Percentiles rank a stretch among this genome's conserved stretches.
Evolutionary conservation across 2,113 vertebrate genomes (phyloP).

Genomic region (Amphiprion ocellaris): DNA sequence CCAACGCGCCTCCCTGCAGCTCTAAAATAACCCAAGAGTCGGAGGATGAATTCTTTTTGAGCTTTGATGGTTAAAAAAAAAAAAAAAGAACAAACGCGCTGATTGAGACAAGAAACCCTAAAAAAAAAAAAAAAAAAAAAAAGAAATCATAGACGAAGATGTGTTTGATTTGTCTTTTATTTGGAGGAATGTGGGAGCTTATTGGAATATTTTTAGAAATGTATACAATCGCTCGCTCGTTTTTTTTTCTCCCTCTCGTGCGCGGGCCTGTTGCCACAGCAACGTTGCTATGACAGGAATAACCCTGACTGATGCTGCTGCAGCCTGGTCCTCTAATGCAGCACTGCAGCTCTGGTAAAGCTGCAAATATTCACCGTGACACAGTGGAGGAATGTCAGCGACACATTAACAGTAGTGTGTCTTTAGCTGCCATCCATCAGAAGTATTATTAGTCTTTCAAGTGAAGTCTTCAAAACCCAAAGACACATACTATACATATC

Average conservation of each 20-base stretch:
- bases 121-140: background rate
- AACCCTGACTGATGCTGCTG: slow-evolving; percentile 65
- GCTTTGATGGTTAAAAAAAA: background rate
- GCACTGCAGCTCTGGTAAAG: slow-evolving; percentile 39
- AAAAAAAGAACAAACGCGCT: background rate
- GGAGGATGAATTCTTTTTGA: background rate
- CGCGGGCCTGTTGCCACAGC: slow-evolving; percentile 82
- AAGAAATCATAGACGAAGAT: background rate
- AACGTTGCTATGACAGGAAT: slow-evolving; percentile 76
- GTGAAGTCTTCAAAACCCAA: background rate
- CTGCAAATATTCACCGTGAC: slow-evolving; percentile 35
- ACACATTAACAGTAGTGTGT: slow-evolving; percentile 7
- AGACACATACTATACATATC: too few relatives aligned
- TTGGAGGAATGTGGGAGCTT: slow-evolving; percentile 23
- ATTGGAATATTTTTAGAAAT: slow-evolving; percentile 61
- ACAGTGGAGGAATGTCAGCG: background rate
- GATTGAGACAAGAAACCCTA: background rate
- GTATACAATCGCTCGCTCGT: slow-evolving; percentile 49
- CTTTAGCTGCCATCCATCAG: background rate
- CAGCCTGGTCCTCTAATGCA: slow-evolving; percentile 49
- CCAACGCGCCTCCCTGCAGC: slow-evolving; percentile 38
- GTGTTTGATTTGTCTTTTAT: slow-evolving; percentile 23
- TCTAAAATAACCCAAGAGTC: slow-evolving; percentile 32
- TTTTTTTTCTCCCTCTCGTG: slow-evolving; percentile 51
- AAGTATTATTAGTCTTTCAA: background rate